Conservation (phyloP, 1,140 invertebrate species). For the Lutraria rhynchaena region DNA sequence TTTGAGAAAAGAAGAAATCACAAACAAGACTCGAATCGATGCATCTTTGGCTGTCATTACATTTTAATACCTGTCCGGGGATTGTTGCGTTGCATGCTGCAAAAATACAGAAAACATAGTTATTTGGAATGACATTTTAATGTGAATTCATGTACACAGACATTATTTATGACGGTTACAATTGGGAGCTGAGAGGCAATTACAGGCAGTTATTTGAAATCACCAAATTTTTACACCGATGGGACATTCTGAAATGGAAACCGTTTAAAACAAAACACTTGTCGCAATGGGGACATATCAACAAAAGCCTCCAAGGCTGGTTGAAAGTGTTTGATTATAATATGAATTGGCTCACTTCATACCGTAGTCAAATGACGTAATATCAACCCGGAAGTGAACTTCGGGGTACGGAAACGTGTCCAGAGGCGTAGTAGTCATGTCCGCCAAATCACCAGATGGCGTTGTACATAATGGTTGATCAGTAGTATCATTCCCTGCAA, state of each 20-base stretch:
- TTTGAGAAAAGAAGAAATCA: conserved; percentile 68
- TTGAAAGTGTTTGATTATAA: too few relatives aligned
- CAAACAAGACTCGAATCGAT: conserved; percentile 60
- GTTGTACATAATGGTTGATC: conserved; percentile 30
- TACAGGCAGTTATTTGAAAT: too few relatives aligned
- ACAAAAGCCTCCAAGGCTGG: too few relatives aligned
- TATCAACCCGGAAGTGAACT: conserved; percentile 61
- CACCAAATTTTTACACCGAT: too few relatives aligned
- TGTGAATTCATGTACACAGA: too few relatives aligned
- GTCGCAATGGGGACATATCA: too few relatives aligned
- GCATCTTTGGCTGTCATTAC: conserved; percentile 65
- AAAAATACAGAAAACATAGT: conserved; percentile 12
- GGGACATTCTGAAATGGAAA: too few relatives aligned
- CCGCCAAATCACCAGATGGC: not conserved
- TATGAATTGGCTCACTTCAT: not conserved
- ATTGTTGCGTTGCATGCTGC: conserved; percentile 62
- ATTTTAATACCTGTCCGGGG: conserved; percentile 49
- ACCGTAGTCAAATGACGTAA: conserved; percentile 69
- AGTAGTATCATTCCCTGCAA: conserved; percentile 3
- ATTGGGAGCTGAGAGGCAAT: too few relatives aligned
- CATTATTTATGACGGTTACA: too few relatives aligned
- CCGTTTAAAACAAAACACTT: too few relatives aligned
- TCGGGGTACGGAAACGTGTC: conserved; percentile 62
- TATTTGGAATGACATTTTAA: too few relatives aligned
- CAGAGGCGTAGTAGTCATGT: conserved; percentile 16